Evolutionary conservation across 2,888 invertebrate species (phyloP).

Genomic region (Pristionchus exspectatus): DNA sequence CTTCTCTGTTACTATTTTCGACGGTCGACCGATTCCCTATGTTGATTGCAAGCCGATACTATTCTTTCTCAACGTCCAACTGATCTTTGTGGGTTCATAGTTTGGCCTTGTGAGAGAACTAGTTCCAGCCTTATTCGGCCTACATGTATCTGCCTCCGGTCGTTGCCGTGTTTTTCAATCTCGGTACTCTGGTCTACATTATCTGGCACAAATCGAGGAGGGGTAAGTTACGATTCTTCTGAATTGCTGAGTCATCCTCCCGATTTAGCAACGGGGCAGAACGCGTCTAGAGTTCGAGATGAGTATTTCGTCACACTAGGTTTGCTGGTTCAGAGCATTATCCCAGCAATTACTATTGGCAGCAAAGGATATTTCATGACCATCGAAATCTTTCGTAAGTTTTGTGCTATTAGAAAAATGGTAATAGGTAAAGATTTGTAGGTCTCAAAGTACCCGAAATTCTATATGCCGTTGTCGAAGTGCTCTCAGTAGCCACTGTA

Average conservation of each 20-base stretch:
- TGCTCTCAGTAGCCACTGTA: neutral
- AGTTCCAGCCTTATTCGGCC: neutral
- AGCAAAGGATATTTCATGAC: neutral
- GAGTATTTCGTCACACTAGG: neutral
- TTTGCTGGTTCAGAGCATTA: neutral
- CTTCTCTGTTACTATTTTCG: too few relatives aligned
- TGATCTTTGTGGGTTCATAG: too few relatives aligned
- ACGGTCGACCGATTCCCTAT: too few relatives aligned
- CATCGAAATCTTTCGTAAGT: neutral
- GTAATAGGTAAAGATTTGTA: neutral
- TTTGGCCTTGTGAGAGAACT: too few relatives aligned
- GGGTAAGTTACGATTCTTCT: neutral
- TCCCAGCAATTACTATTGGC: slow-evolving; percentile 12
- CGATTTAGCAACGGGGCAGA: neutral
- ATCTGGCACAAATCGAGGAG: slow-evolving; percentile 8
- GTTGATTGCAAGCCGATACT: too few relatives aligned
- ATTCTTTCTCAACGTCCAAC: neutral
- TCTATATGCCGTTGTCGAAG: neutral
- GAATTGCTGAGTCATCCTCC: neutral
- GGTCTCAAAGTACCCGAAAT: neutral
- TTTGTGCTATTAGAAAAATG: too few relatives aligned
- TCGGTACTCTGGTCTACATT: neutral
- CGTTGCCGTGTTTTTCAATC: neutral
- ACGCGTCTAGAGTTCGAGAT: neutral
- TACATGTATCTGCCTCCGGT: slow-evolving; percentile 35